Conservation (phyloP, 35 echinoderm and acorn worm species). For the Nesometra sesokonis region DNA sequence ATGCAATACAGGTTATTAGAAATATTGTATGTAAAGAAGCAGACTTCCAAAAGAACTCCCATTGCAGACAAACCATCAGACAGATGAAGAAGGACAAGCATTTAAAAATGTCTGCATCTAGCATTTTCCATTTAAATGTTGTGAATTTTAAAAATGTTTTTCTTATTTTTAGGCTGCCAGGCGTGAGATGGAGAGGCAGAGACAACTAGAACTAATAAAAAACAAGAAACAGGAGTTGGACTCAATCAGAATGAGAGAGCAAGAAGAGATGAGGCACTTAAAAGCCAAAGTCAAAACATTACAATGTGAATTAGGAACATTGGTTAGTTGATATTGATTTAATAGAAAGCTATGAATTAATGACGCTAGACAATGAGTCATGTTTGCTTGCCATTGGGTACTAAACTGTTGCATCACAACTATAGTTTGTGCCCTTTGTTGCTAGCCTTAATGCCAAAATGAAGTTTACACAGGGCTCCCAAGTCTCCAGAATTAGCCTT, state of each 20-base stretch:
- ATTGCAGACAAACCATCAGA: not conserved
- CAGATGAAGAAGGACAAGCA: no score
- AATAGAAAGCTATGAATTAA: no score
- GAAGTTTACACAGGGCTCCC: no score
- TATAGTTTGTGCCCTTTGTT: no score
- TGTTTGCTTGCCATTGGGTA: no score
- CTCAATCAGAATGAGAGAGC: constrained; percentile 62
- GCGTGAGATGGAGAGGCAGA: constrained; percentile 80
- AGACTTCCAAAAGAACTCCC: no score
- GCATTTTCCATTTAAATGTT: not conserved
- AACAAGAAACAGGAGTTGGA: constrained; percentile 84
- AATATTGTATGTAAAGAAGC: no score
- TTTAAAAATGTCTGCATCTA: not conserved
- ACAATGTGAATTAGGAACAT: constrained; percentile 73
- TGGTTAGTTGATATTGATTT: constrained; percentile 53
- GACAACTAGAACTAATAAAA: constrained; percentile 72
- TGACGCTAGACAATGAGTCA: no score
- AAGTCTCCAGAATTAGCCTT: no score
- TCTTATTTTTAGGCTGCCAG: constrained; percentile 60
- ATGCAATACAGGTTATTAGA: no score
- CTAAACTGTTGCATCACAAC: no score
- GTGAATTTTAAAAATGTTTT: not conserved
- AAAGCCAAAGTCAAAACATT: constrained; percentile 87
- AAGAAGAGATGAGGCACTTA: constrained; percentile 86
- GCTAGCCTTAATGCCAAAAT: no score